phyloP scores from a whole-genome alignment of 1,140 invertebrate species.

The Drosophila insularis region DNA sequence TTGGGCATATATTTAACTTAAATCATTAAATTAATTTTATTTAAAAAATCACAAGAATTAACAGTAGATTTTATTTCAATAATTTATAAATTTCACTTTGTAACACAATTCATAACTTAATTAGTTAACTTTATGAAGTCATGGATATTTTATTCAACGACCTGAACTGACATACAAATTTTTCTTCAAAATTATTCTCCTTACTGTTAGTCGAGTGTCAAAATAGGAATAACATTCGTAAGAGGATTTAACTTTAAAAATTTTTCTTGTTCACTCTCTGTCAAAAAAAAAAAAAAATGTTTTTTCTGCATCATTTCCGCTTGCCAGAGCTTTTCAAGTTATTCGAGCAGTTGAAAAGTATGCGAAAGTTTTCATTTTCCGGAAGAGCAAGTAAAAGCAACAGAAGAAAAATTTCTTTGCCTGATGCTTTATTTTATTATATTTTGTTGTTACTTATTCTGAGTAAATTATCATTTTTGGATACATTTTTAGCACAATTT shows the following conservation, averaged over 20 bases:
- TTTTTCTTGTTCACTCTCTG: constrained; percentile 17
- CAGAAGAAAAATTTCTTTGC: background rate
- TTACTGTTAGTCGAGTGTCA: constrained; percentile 13
- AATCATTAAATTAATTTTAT: too few species aligned
- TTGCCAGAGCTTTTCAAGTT: constrained; percentile 21
- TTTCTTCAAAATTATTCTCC: background rate
- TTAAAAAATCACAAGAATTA: too few species aligned
- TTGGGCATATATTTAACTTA: too few species aligned
- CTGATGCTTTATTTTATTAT: background rate
- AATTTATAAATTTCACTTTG: too few species aligned
- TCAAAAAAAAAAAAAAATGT: constrained; percentile 21
- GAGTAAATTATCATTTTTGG: background rate
- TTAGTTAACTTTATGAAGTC: too few species aligned
- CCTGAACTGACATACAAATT: constrained; percentile 20
- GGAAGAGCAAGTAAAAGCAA: background rate
- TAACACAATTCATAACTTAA: too few species aligned
- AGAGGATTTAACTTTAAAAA: background rate
- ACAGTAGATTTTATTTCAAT: too few species aligned
- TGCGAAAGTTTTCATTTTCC: constrained; percentile 14
- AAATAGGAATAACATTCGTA: background rate
- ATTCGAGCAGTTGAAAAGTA: constrained; percentile 14
- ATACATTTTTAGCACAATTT: background rate
- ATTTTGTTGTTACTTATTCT: background rate
- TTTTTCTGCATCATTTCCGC: constrained; percentile 43
- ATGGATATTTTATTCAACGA: constrained; percentile 1